phyloP scores from a whole-genome alignment of 2,113 vertebrate genomes.

The Melanerpes aurifrons region DNA sequence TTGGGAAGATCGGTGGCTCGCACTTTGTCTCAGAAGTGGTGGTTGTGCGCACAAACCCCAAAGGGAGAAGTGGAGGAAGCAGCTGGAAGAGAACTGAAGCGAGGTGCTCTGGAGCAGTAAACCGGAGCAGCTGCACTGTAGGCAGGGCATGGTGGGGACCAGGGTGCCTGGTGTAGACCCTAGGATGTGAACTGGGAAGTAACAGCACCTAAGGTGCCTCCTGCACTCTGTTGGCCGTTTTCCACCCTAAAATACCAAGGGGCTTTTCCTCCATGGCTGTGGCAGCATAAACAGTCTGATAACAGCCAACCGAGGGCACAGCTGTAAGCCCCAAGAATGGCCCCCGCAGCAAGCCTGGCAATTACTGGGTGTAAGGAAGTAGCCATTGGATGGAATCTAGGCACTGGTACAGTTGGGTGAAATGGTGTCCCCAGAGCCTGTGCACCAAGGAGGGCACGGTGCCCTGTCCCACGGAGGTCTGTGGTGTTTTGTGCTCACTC shows the following conservation, averaged over 20 bases:
- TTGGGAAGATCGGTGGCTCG: not conserved
- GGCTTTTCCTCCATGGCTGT: not conserved
- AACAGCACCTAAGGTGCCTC: not conserved
- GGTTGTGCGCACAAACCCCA: not conserved
- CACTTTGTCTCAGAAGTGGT: not conserved
- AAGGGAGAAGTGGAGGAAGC: not conserved
- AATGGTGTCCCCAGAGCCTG: too few species aligned
- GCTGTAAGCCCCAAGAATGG: not conserved
- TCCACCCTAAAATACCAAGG: not conserved
- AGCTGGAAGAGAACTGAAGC: not conserved
- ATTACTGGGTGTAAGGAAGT: not conserved
- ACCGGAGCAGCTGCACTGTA: accelerated
- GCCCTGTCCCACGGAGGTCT: too few species aligned
- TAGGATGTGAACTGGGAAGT: not conserved
- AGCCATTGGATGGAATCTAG: not conserved
- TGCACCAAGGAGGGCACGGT: not conserved
- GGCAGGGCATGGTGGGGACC: not conserved
- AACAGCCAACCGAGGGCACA: not conserved
- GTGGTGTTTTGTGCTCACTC: not conserved
- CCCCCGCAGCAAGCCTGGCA: not conserved
- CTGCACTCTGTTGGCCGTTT: constrained; percentile 35
- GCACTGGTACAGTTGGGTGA: not conserved
- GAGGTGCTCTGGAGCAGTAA: too few species aligned
- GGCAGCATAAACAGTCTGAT: not conserved
- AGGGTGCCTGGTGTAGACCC: not conserved